Conservation (phyloP, 2,797 vertebrate genomes). For the Onychomys leucogaster region DNA sequence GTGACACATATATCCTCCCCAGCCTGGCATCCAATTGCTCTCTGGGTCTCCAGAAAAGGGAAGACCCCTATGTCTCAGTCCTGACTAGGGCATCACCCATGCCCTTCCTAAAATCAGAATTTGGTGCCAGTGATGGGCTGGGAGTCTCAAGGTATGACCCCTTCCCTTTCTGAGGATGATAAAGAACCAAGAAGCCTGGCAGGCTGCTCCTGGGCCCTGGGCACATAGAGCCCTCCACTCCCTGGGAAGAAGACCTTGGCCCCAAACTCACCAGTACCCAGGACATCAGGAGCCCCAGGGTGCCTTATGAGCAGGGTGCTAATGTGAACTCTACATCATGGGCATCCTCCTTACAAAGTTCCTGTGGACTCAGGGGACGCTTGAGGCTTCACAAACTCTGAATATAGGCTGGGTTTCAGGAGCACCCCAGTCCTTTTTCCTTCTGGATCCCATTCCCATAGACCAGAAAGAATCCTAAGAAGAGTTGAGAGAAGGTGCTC, state of each 20-base stretch:
- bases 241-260: background rate
- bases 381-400: accelerated
- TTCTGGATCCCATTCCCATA: no score
- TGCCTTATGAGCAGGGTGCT: background rate
- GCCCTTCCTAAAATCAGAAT: background rate
- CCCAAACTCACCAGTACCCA: background rate
- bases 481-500: background rate
- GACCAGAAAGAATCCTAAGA: background rate
- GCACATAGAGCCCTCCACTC: background rate
- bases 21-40: background rate
- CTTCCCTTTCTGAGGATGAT: background rate
- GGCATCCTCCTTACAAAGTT: background rate
- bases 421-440: background rate
- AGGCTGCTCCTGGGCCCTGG: background rate
- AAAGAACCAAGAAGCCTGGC: background rate
- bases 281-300: background rate
- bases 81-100: background rate
- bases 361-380: background rate
- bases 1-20: background rate
- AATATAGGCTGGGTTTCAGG: background rate
- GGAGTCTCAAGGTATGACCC: no score
- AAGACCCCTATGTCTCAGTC: no score
- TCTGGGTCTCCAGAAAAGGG: background rate
- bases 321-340: background rate
- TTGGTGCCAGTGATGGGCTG: background rate